Base-by-base conservation (phyloP, 2,797 vertebrate species). In the Decapterus maruadsi region DNA sequence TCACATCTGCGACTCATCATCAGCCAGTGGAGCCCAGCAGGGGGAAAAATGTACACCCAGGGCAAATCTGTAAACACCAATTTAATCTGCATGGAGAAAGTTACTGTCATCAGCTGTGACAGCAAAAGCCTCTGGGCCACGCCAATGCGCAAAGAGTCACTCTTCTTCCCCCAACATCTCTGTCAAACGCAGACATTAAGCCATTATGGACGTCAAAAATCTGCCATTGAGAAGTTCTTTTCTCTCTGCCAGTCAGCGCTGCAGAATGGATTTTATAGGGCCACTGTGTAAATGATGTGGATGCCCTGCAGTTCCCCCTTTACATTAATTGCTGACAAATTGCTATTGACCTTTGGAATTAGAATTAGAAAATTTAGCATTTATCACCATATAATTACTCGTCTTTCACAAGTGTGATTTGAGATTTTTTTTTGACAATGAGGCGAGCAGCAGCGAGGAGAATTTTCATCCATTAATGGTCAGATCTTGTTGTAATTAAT, bases 11-110 rank as follows among this genome's bases (percentile, higher is more conserved):
- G 90, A 91, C 94, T 96, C 94, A 87, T 96, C 95, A 95, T 96
- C 95, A 96, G 91, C 93, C 92, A 86, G 93, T 94, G 93, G 94
- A 95, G 95, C 96, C 94, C 95, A 97, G 96, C 94, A 78, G 96
- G 96, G 93, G 92, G 92, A 83, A 85, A 90, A 95, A 95, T 92
- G 93, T 94, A 95, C 94, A 97, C 95, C 94, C 94, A 96, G 94
- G 95, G 96, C 95, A 97, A 96, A 96, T 97, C 96, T 97, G 96
- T 97, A 97, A 97, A 97, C 96, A 97, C 94, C 94, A 97, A 95
- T 96, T 96, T 97, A 96, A 96, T 98, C 96, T 98, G 95, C 96
- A 97, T 96, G 95, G 94, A 95, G 94, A 96, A 97, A 96, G 94
- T 96, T 95, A 96, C 94, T 96, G 94, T 97, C 95, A 96, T 96